phyloP scores from a whole-genome alignment of 2,113 vertebrate species.

The Phrynocephalus versicolor region DNA sequence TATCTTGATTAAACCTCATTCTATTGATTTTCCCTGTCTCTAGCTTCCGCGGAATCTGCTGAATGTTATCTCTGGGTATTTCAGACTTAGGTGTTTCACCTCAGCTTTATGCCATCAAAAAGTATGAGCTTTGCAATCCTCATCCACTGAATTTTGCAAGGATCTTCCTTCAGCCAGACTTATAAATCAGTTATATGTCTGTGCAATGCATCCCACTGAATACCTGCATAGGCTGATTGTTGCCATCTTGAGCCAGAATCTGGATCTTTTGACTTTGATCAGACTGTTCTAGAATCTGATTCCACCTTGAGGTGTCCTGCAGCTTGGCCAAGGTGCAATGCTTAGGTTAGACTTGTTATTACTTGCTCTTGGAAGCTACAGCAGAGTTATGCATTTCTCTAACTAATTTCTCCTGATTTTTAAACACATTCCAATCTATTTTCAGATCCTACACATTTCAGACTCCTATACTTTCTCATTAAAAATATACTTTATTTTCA shows the following conservation, averaged over 20 bases:
- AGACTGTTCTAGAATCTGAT: neutral
- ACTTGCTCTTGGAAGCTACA: neutral
- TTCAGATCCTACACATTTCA: neutral
- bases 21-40: slow-evolving; percentile 15
- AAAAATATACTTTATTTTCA: neutral
- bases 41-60: neutral
- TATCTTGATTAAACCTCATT: slow-evolving; percentile 13
- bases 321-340: too few species aligned
- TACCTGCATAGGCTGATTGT: neutral
- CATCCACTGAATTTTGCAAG: neutral
- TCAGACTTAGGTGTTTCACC: neutral
- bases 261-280: neutral
- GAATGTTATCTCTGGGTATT: slow-evolving; percentile 12
- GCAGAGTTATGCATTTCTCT: neutral
- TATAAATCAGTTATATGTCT: too few species aligned
- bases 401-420: too few species aligned
- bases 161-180: neutral
- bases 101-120: neutral
- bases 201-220: neutral
- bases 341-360: neutral
- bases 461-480: neutral
- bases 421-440: neutral
- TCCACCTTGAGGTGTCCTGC: too few species aligned
- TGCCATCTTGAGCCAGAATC: neutral
- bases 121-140: slow-evolving; percentile 18